Conservation (phyloP, 2,888 invertebrate genomes). For the Microctonus aethiopoides region DNA sequence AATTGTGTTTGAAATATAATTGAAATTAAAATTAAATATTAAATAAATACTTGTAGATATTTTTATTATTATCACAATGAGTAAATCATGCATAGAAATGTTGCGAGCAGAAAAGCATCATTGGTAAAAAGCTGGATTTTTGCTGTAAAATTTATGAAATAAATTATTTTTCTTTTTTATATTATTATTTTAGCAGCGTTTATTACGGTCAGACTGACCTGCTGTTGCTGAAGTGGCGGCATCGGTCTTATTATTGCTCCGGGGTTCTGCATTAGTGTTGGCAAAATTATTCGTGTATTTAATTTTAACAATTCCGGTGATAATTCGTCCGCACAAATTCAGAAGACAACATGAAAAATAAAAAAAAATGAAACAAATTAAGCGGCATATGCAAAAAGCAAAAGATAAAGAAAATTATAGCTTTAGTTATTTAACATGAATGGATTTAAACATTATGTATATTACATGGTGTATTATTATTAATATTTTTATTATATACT, state of each 20-base stretch:
- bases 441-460: too few relatives aligned
- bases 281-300: background rate
- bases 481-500: too few relatives aligned
- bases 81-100: background rate
- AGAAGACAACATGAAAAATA: constrained; percentile 7
- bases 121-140: background rate
- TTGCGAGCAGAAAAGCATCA: constrained; percentile 38
- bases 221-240: constrained; percentile 47
- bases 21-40: too few relatives aligned
- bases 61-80: background rate
- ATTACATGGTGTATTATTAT: too few relatives aligned
- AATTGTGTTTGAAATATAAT: too few relatives aligned
- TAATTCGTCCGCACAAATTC: constrained; percentile 23
- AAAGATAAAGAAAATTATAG: constrained; percentile 7
- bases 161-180: background rate
- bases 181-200: constrained; percentile 2
- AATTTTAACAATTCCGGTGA: constrained; percentile 30
- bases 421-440: constrained; percentile 1
- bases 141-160: background rate
- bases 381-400: constrained; percentile 17
- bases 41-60: too few relatives aligned
- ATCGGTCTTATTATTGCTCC: constrained; percentile 52
- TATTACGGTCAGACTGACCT: constrained; percentile 58
- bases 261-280: constrained; percentile 45
- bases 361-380: too few relatives aligned